Evolutionary conservation across 2,113 vertebrate species (phyloP).

Genomic region (Istiophorus platypterus): DNA sequence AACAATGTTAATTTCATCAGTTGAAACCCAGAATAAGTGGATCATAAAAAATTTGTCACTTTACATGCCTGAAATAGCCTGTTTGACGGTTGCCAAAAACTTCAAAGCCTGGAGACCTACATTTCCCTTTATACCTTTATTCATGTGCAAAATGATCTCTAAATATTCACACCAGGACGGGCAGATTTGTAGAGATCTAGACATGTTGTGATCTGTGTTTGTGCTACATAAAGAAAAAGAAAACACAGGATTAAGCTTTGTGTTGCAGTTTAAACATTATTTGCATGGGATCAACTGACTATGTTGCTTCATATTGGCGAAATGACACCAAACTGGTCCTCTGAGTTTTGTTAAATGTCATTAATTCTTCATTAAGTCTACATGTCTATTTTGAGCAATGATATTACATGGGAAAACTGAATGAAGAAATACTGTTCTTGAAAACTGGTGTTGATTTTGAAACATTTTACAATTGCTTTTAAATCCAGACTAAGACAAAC

Average conservation of each 20-base stretch:
- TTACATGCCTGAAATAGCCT: conserved; percentile 7
- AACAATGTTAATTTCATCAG: conserved; percentile 13
- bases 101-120: neutral
- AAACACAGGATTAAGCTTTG: neutral
- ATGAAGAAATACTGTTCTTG: neutral
- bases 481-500: conserved; percentile 4
- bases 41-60: conserved; percentile 20
- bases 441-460: neutral
- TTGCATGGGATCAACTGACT: neutral
- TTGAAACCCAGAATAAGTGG: neutral
- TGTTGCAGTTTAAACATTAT: neutral
- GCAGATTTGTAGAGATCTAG: neutral
- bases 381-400: neutral
- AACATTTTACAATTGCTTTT: neutral
- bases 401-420: neutral
- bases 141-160: conserved; percentile 7
- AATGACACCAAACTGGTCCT: neutral
- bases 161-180: neutral
- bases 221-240: neutral
- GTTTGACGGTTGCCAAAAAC: conserved; percentile 10
- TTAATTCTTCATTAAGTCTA: neutral
- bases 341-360: neutral
- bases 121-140: conserved; percentile 1
- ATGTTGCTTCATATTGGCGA: neutral
- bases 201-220: neutral